Conservation (phyloP, 2,797 vertebrate species). For the Leptatherina wallacei region DNA sequence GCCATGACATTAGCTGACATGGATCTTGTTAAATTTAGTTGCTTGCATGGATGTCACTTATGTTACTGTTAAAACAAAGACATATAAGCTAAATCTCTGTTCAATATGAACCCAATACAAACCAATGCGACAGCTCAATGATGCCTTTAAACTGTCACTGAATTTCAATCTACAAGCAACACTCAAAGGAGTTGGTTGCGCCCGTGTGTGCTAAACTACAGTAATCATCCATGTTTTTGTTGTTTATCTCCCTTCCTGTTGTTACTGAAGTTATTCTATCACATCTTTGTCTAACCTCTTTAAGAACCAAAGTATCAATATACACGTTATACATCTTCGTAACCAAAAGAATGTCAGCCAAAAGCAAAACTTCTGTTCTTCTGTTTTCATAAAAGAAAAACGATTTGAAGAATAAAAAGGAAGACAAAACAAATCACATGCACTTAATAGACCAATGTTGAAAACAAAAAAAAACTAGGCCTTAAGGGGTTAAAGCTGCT, state of each 20-base stretch:
- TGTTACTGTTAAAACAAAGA: not conserved
- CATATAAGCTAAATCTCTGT: not conserved
- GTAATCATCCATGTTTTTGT: no score
- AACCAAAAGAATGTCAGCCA: no score
- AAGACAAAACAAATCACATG: not conserved
- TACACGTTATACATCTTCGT: no score
- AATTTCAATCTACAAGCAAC: slow-evolving; percentile 14
- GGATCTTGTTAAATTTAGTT: not conserved
- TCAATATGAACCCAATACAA: not conserved
- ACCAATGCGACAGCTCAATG: not conserved
- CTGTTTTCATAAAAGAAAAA: no score
- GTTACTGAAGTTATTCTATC: not conserved
- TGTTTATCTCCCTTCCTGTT: not conserved
- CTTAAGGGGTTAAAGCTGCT: no score
- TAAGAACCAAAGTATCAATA: no score
- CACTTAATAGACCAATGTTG: no score
- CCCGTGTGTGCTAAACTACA: slow-evolving; percentile 26
- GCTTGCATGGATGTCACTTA: not conserved
- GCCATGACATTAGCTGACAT: no score
- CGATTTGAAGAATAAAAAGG: no score
- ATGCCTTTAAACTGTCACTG: slow-evolving; percentile 15
- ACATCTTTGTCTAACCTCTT: not conserved
- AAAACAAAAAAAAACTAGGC: no score
- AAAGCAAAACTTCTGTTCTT: no score
- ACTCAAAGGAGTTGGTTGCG: slow-evolving; percentile 5